Conservation (phyloP, 2,113 vertebrate genomes). For the Nothobranchius kuhntae region DNA sequence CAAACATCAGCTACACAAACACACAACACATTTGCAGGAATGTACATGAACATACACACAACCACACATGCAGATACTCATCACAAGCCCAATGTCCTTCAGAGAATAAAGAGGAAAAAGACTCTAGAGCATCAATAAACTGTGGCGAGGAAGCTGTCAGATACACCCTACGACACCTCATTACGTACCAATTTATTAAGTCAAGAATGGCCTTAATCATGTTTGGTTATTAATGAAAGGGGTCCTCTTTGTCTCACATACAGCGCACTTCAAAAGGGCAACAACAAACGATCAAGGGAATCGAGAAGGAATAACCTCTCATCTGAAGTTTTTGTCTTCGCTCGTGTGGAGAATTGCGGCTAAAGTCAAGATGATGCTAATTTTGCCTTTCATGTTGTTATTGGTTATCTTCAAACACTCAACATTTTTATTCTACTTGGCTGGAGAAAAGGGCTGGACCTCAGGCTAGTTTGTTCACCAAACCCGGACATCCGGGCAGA, state of each 20-base stretch:
- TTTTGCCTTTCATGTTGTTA: slow-evolving; percentile 39
- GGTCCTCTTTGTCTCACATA: slow-evolving; percentile 20
- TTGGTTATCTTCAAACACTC: slow-evolving; percentile 14
- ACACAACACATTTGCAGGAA: slow-evolving; percentile 20
- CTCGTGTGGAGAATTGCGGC: slow-evolving; percentile 7
- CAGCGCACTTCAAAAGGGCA: slow-evolving; percentile 41
- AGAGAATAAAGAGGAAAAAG: slow-evolving; percentile 25
- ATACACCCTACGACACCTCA: slow-evolving; percentile 59
- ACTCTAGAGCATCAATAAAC: slow-evolving; percentile 56
- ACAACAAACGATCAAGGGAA: slow-evolving; percentile 62
- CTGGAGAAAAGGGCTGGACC: slow-evolving; percentile 16
- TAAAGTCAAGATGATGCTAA: slow-evolving; percentile 37
- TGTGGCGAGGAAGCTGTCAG: slow-evolving; percentile 48
- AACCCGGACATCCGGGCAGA: too few relatives aligned
- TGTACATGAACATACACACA: slow-evolving; percentile 22
- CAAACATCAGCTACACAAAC: slow-evolving; percentile 46
- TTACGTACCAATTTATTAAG: slow-evolving; percentile 68
- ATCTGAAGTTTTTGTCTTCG: slow-evolving; percentile 41
- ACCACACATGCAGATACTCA: slow-evolving; percentile 1
- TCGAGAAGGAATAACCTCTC: slow-evolving; percentile 42
- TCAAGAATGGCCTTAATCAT: slow-evolving; percentile 73
- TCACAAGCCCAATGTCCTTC: slow-evolving; percentile 13
- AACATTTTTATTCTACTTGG: slow-evolving; percentile 15
- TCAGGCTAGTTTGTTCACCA: neutral
- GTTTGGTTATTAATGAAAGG: slow-evolving; percentile 65